Base-by-base conservation (phyloP, 1,140 invertebrate species). In the Drosophila oshimai region DNA sequence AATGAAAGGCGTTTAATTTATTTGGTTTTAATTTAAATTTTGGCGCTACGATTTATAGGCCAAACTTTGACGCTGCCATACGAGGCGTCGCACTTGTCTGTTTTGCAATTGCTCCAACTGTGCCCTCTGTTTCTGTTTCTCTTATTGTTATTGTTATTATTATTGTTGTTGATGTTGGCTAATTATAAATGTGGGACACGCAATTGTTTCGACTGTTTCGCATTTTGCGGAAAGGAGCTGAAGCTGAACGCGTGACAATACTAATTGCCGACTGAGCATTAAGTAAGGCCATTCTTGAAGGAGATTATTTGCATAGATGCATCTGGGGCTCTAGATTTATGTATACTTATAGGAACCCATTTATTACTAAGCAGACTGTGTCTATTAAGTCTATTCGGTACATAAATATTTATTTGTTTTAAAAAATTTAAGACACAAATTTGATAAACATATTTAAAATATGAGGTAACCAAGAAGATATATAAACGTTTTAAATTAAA, bases 1-100 rank as follows among this genome's bases (percentile, higher is more conserved):
- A 86, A 87, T 87, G 80, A 86, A 86, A 86, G 80, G 80, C 80
- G 80, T 86, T 86, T 86, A 86, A 86, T 86, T 87, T 86, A 86
- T 86, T 86, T 86, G 81, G 68, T 86, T 86, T 86, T 76, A 86
- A 86, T 86, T 87, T 86, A 81, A 86, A 86, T 86, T 86, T 86
- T 81, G 72, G 76, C 76, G 74, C 72, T 65, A 76, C 72, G 81
- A 77, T 86, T 87, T 86, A 87, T 87, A 87, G 81, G 73, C 76
- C 61, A 80, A 86, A 86, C 68, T 81, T 87, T 73, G 72, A 72
- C 60, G 74, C 47, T 46, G 65, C 68, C 78, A 81, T 73, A 73
- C 79, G 51, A 73, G 55, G 33, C 34, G 34, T 12, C 55, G 67
- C 55, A 71, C 36, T 71, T 60, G 67, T 54, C 37, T 71, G 68